phyloP scores from a whole-genome alignment of 2,888 invertebrate species.

The Lycia hirtaria region DNA sequence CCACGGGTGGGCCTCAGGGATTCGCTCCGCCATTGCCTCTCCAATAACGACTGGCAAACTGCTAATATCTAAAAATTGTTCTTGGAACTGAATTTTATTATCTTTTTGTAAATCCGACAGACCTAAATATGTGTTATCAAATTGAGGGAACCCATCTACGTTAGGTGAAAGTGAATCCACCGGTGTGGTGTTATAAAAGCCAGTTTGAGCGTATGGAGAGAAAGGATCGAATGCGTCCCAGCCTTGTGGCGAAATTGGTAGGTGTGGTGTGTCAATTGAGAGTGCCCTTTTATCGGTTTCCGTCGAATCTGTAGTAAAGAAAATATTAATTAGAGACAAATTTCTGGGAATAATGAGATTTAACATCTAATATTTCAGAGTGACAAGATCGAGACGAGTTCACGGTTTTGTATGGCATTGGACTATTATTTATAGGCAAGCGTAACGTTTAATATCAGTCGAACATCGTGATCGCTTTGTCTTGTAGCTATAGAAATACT shows the following conservation, averaged over 20 bases:
- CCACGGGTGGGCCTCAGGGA: constrained; percentile 59
- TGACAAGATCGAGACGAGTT: no score
- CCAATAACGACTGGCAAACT: constrained; percentile 73
- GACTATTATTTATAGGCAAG: no score
- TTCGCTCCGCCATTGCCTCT: constrained; percentile 64
- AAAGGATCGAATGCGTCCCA: constrained; percentile 74
- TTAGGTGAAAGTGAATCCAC: constrained; percentile 65
- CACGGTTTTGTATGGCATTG: no score
- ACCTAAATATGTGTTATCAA: constrained; percentile 54
- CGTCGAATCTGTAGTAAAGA: constrained; percentile 64
- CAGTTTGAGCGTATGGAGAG: constrained; percentile 65
- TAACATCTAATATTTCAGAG: no score
- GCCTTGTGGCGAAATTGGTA: constrained; percentile 75
- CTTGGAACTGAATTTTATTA: constrained; percentile 59
- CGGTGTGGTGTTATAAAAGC: constrained; percentile 62
- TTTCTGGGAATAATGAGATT: no score
- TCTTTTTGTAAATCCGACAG: constrained; percentile 46
- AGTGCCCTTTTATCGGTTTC: constrained; percentile 70
- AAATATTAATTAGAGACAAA: constrained; percentile 19
- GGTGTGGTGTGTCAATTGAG: constrained; percentile 76
- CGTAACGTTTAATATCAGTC: no score
- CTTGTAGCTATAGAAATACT: no score
- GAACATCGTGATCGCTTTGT: no score
- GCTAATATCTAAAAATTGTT: constrained; percentile 70
- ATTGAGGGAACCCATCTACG: constrained; percentile 56